Base-by-base conservation (phyloP, 2,797 vertebrate species). In the Sebastes oblongus region DNA sequence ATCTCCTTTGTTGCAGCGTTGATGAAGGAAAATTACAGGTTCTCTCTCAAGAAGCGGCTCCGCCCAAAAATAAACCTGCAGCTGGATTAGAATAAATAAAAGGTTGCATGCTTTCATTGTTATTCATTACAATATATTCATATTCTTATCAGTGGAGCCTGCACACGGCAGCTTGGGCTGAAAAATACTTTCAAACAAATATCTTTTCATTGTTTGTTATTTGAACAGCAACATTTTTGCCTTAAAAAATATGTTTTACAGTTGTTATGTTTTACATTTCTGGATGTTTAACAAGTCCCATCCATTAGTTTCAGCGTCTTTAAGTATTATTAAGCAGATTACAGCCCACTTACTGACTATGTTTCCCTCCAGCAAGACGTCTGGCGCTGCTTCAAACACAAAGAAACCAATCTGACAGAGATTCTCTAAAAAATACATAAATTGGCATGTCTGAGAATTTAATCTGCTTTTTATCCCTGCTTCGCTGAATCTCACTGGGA, bases 1-100 rank as follows among this genome's bases (percentile, higher is more conserved):
- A 72, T 71, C 71, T 62, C 29, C 50, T 78, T 18, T 24, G 56
- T 25, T 61, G 66, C 79, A 66, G 61, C 36, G 9, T 20, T 18
- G 60, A 58, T 20, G 22, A 46, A 39, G 24, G 60, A 71, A 84
- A 85, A 81, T 81, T 84, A 73, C 60, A 70, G 66, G 70, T 78
- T 85, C 42, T 1, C 42, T 24, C 55, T 36, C 5, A 18, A 16
- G 78, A 60, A 64, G 74, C 8, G 0, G 55, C 59, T 70, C 25
- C 10, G 36, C 29, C 59, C 20, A 18, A 42, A 67, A 81, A 78
- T 71, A 78, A 55, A 74, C 8, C 55, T 27, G 39, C 72, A 56
- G 58, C 29, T 54, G 36, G 6, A 68, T 32, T 13, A 12, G 20
- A 55, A 20, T 5, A 46, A 62, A 55, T 10, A 13, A 42, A 20